These are phyloP conservation scores for Turdus rufiventris DNA, from an alignment of 2,113 vertebrate species.

Conservation along the genomic window DNA sequence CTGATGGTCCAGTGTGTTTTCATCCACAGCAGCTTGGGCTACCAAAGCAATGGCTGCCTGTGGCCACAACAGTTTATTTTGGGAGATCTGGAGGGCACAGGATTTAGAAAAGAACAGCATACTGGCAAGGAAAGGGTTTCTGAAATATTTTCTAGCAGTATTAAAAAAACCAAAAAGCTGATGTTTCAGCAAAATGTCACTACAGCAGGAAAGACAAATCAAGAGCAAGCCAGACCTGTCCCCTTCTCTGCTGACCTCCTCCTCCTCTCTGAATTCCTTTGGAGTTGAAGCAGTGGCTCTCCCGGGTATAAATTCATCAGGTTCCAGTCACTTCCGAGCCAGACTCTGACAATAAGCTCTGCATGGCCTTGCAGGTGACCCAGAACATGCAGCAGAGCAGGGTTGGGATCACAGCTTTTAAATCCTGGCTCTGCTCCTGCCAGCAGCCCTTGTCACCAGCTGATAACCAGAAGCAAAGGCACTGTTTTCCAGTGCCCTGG, in stretches of 20 bases:
- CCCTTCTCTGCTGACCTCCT: neutral
- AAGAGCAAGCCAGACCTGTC: neutral
- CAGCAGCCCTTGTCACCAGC: neutral
- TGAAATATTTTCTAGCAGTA: neutral
- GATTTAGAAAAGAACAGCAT: neutral
- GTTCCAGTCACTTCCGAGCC: neutral
- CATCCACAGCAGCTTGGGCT: fast-evolving
- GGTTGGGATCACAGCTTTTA: neutral
- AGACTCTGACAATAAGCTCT: neutral
- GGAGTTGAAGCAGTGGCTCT: neutral
- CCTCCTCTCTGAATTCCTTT: neutral
- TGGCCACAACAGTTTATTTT: neutral
- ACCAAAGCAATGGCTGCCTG: neutral
- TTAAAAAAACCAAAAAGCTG: neutral
- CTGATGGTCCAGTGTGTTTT: neutral
- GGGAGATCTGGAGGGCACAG: neutral
- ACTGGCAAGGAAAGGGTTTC: neutral
- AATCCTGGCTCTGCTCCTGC: neutral
- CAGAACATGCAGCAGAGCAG: neutral
- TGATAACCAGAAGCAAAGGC: neutral
- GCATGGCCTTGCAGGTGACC: neutral
- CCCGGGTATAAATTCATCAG: neutral
- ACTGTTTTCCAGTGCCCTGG: neutral
- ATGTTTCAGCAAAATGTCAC: neutral
- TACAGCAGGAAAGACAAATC: neutral